Conservation (phyloP, 2,797 vertebrate genomes). For the Valencia hispanica region DNA sequence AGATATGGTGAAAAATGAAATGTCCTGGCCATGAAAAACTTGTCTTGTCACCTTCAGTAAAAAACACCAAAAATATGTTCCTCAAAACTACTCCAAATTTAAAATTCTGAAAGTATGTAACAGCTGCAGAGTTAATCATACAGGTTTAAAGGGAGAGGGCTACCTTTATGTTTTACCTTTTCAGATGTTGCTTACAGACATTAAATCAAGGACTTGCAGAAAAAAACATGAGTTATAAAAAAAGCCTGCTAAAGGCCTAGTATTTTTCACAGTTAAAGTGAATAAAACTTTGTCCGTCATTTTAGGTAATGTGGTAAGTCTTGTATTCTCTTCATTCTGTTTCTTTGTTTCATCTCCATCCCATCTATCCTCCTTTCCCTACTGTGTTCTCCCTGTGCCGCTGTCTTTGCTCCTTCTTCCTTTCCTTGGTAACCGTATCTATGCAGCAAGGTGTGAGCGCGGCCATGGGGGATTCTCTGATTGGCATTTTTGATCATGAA, state of each 20-base stretch:
- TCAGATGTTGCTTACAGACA: not conserved
- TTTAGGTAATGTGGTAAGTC: not conserved
- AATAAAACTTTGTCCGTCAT: not conserved
- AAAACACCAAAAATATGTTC: not conserved
- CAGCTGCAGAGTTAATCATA: not conserved
- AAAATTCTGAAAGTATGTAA: not conserved
- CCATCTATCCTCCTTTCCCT: slow-evolving; percentile 17
- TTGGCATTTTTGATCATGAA: slow-evolving; percentile 50
- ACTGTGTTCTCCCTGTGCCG: slow-evolving; percentile 7
- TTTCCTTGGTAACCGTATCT: slow-evolving; percentile 55
- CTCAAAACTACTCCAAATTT: not conserved
- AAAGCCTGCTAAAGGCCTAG: not conserved
- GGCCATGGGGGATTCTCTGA: slow-evolving; percentile 40
- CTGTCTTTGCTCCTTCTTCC: slow-evolving; percentile 24
- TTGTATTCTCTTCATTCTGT: slow-evolving; percentile 3
- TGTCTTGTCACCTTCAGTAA: not conserved
- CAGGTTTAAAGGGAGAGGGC: not conserved
- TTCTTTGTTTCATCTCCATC: not conserved
- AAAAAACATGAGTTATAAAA: not conserved
- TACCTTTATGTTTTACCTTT: not conserved
- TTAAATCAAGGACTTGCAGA: not conserved
- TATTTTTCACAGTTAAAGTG: not conserved
- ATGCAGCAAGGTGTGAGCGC: slow-evolving; percentile 47
- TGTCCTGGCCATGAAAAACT: too few relatives aligned
- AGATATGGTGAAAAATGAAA: not conserved